phyloP scores from a whole-genome alignment of 1,140 invertebrate genomes.

The Bathynomus jamesi region DNA sequence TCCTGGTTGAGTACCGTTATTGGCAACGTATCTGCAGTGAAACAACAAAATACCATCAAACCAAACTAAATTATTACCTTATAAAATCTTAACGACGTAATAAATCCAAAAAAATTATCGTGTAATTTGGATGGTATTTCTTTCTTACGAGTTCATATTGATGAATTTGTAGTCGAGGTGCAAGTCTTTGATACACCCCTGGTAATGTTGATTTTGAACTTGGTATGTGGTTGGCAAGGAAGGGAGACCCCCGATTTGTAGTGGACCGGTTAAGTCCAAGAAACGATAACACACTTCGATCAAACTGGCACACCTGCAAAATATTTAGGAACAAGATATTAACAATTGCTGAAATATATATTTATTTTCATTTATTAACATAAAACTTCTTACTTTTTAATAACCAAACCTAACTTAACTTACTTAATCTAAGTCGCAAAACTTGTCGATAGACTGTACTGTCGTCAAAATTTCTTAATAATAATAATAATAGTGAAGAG shows the following conservation, averaged over 20 bases:
- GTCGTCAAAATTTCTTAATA: too few relatives aligned
- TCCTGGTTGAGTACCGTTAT: slow-evolving; percentile 78
- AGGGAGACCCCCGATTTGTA: slow-evolving; percentile 89
- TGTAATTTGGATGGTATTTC: too few relatives aligned
- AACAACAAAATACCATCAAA: too few relatives aligned
- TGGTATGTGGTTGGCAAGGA: slow-evolving; percentile 65
- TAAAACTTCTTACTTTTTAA: too few relatives aligned
- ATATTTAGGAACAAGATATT: background rate
- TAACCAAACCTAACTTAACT: too few relatives aligned
- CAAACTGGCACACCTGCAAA: slow-evolving; percentile 61
- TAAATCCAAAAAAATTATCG: too few relatives aligned
- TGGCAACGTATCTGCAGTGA: slow-evolving; percentile 70
- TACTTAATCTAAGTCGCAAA: too few relatives aligned
- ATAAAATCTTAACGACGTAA: too few relatives aligned
- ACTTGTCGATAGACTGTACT: too few relatives aligned
- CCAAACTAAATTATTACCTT: too few relatives aligned
- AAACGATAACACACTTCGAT: slow-evolving; percentile 92
- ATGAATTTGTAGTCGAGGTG: slow-evolving; percentile 78
- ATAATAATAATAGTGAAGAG: too few relatives aligned
- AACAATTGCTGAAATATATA: background rate
- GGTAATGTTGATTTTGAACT: slow-evolving; percentile 70
- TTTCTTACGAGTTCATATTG: slow-evolving; percentile 71
- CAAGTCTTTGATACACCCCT: slow-evolving; percentile 85
- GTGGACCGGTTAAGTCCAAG: slow-evolving; percentile 86
- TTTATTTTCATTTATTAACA: too few relatives aligned